Evolutionary conservation across 2,888 invertebrate genomes (phyloP).

Genomic region (Philaethria dido): DNA sequence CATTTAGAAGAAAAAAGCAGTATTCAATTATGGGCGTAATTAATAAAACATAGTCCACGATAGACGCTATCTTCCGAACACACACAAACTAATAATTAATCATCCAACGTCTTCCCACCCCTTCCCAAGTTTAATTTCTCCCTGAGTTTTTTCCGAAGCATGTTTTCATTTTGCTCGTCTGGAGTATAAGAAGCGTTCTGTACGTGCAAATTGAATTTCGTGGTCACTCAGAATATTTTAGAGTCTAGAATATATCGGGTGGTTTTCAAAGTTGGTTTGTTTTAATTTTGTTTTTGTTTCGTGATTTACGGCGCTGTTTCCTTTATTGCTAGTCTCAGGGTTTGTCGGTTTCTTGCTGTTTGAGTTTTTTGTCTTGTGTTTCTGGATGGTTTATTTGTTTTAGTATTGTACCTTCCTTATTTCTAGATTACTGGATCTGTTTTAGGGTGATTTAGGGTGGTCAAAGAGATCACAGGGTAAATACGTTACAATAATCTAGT

Average conservation of each 20-base stretch:
- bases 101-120: constrained; percentile 73
- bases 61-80: constrained; percentile 69
- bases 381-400: neutral
- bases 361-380: neutral
- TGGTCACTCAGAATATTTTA: constrained; percentile 80
- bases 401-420: no score
- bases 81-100: constrained; percentile 84
- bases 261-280: constrained; percentile 50
- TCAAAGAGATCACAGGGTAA: no score
- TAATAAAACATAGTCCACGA: constrained; percentile 49
- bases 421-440: no score
- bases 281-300: constrained; percentile 33
- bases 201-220: constrained; percentile 80
- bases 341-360: constrained; percentile 7
- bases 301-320: constrained; percentile 38
- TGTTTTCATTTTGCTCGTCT: constrained; percentile 80
- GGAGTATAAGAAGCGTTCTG: constrained; percentile 57
- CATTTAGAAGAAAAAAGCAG: constrained; percentile 28
- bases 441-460: no score
- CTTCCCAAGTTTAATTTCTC: constrained; percentile 77
- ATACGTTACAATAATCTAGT: no score
- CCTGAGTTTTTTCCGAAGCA: constrained; percentile 65
- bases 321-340: constrained; percentile 22
- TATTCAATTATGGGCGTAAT: constrained; percentile 46
- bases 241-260: constrained; percentile 67